These are phyloP conservation scores for Martes martes DNA, from an alignment of 2,113 vertebrate genomes.

Conservation along the genomic window DNA sequence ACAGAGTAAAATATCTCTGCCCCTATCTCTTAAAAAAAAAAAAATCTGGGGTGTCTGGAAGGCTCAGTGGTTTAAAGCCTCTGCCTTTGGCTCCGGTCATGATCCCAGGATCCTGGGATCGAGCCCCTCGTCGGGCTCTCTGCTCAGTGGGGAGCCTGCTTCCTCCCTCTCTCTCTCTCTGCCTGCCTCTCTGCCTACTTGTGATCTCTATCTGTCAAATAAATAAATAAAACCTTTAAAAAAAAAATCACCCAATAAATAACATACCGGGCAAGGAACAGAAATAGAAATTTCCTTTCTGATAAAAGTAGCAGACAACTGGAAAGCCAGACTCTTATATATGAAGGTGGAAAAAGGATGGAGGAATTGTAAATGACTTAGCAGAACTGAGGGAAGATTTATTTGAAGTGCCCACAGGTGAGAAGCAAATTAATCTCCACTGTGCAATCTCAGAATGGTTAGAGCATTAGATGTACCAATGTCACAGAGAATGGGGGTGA, in stretches of 20 bases:
- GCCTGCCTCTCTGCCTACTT: no score
- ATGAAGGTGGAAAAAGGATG: not conserved
- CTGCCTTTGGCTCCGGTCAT: no score
- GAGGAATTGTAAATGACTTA: not conserved
- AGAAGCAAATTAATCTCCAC: not conserved
- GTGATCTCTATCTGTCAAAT: no score
- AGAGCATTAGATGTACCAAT: not conserved
- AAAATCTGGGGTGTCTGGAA: not conserved
- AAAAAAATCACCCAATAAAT: not conserved
- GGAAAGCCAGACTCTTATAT: not conserved
- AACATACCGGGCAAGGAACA: not conserved
- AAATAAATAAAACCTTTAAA: no score
- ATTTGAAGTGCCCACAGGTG: not conserved
- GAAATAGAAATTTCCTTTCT: not conserved
- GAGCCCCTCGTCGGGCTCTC: no score
- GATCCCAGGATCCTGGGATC: no score
- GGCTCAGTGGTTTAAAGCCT: no score
- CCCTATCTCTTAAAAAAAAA: not conserved
- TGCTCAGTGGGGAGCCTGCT: no score
- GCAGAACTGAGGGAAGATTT: not conserved
- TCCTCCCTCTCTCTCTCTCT: no score
- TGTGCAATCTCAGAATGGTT: not conserved
- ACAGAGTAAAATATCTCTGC: not conserved
- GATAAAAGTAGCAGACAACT: not conserved
- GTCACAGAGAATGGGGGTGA: not conserved